These are phyloP conservation scores for Tamias sibiricus DNA, from an alignment of 2,113 vertebrate species.

Conservation along the genomic window DNA sequence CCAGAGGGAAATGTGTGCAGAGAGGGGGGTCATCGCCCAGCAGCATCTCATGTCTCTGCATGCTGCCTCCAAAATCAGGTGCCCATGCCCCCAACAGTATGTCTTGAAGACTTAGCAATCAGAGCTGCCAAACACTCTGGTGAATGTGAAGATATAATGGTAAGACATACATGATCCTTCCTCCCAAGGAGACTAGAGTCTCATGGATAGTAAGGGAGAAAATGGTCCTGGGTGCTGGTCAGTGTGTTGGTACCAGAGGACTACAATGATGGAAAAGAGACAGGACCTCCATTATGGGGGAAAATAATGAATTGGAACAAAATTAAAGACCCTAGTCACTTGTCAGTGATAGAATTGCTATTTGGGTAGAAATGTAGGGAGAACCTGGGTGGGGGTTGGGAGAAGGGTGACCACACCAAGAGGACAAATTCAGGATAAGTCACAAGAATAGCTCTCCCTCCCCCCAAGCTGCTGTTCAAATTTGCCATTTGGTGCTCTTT, in stretches of 20 bases:
- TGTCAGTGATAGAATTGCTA: neutral
- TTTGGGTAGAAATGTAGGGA: neutral
- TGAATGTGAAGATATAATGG: neutral
- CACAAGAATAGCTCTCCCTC: neutral
- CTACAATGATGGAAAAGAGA: neutral
- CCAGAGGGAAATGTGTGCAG: neutral
- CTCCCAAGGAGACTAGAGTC: neutral
- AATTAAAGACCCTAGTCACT: neutral
- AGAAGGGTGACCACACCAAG: neutral
- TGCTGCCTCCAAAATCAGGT: neutral
- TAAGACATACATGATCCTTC: neutral
- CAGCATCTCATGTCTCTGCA: neutral
- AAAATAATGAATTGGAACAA: neutral
- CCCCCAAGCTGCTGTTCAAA: neutral
- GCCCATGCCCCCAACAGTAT: neutral
- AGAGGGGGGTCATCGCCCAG: neutral
- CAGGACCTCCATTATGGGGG: neutral
- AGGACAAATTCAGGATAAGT: neutral
- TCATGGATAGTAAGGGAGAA: neutral
- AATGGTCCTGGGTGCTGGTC: constrained; percentile 1
- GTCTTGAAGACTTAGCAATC: neutral
- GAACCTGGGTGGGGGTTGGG: fast-evolving
- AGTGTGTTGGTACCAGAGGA: constrained; percentile 7
- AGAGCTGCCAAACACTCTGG: neutral
- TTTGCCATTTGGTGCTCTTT: neutral